These are phyloP conservation scores for Drosophila bunnanda DNA, from an alignment of 2,888 invertebrate genomes.

Conservation along the genomic window DNA sequence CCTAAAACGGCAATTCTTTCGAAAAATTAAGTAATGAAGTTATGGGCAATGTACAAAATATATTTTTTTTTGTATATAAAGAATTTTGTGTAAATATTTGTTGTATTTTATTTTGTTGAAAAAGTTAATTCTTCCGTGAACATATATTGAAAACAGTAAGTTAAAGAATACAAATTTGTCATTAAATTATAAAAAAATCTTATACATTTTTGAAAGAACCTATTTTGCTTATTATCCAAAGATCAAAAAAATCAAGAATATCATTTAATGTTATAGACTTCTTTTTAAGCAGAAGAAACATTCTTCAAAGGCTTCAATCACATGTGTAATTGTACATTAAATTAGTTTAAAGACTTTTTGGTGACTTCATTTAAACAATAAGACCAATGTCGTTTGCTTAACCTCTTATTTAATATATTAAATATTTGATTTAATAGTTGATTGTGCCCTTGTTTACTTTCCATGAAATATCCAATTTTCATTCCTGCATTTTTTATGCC, in stretches of 20 bases:
- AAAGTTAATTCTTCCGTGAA: too few species aligned
- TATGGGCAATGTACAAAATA: neutral
- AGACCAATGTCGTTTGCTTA: too few species aligned
- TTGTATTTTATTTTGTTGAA: neutral
- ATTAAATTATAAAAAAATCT: too few species aligned
- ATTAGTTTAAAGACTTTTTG: neutral
- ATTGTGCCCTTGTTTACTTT: constrained; percentile 37
- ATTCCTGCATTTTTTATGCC: constrained; percentile 21
- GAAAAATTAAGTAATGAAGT: neutral
- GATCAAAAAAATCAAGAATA: too few species aligned
- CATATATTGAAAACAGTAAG: too few species aligned
- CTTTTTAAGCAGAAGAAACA: too few species aligned
- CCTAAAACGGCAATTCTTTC: neutral
- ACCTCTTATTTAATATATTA: neutral
- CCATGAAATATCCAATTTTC: constrained; percentile 71
- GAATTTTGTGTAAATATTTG: neutral
- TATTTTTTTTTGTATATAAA: neutral
- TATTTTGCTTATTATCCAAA: too few species aligned
- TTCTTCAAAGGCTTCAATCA: neutral
- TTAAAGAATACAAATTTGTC: too few species aligned
- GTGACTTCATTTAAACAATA: neutral
- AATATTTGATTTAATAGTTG: constrained; percentile 10
- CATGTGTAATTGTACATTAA: neutral
- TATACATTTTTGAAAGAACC: too few species aligned
- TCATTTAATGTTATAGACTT: too few species aligned